A percentile compares a stretch with the other conserved stretches of the same genome.
These are phyloP conservation scores for Leucophenga maculata DNA, from an alignment of 2,888 invertebrate genomes.

Conservation along the genomic window DNA sequence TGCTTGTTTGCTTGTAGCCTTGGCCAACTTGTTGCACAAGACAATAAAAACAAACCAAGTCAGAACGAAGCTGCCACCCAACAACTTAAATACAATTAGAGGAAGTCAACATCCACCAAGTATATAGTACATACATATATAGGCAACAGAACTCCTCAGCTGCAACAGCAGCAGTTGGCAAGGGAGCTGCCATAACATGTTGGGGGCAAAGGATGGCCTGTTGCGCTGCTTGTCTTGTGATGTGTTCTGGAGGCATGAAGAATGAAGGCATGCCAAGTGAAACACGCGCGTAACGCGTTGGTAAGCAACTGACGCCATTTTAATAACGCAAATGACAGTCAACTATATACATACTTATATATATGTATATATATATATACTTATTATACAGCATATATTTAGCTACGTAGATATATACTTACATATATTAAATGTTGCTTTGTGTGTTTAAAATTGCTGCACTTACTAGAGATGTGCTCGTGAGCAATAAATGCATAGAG, in stretches of 20 bases:
- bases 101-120: constrained; percentile 26
- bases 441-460: too few species aligned
- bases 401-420: too few species aligned
- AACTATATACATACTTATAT: constrained; percentile 41
- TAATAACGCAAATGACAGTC: constrained; percentile 60
- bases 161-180: constrained; percentile 1
- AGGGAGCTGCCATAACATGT: too few species aligned
- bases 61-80: constrained; percentile 28
- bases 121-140: constrained; percentile 19
- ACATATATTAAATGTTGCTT: too few species aligned
- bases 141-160: not conserved
- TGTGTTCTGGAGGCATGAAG: not conserved
- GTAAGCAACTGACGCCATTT: constrained; percentile 61
- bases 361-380: not conserved
- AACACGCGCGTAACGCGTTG: constrained; percentile 43
- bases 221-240: too few species aligned
- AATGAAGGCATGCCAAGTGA: not conserved
- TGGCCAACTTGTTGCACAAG: constrained; percentile 43
- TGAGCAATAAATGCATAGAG: too few species aligned
- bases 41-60: constrained; percentile 29
- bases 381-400: too few species aligned
- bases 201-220: too few species aligned
- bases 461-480: too few species aligned
- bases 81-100: constrained; percentile 45
- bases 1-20: constrained; percentile 22